Percentiles rank a stretch among this genome's conserved stretches.
Conservation (phyloP, 2,888 invertebrate genomes). For the Ophioninae sp. region DNA sequence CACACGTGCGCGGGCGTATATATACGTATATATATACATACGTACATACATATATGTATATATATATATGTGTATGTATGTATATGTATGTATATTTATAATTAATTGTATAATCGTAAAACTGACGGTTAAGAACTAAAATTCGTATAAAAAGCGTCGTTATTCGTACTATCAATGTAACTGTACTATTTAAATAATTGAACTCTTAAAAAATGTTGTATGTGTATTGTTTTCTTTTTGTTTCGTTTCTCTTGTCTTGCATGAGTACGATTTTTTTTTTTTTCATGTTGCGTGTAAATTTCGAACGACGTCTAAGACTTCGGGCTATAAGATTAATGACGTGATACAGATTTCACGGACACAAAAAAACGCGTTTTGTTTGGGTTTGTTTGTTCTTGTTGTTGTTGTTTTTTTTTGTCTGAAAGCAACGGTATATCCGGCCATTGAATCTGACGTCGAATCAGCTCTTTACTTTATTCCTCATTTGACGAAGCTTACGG, state of each 20-base stretch:
- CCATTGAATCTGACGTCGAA: constrained; percentile 27
- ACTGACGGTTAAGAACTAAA: constrained; percentile 79
- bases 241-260: constrained; percentile 62
- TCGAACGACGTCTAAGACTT: constrained; percentile 62
- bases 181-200: constrained; percentile 76
- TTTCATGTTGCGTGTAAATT: constrained; percentile 20
- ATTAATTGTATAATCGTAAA: constrained; percentile 71
- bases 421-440: constrained; percentile 35
- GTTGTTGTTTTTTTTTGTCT: not conserved
- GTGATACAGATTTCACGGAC: constrained; percentile 40
- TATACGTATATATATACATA: constrained; percentile 32
- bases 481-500: constrained; percentile 15
- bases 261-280: constrained; percentile 22
- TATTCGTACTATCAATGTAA: constrained; percentile 78
- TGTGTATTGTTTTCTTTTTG: constrained; percentile 70
- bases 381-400: constrained; percentile 1
- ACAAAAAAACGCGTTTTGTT: constrained; percentile 20
- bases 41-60: not conserved
- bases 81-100: constrained; percentile 37
- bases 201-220: constrained; percentile 74
- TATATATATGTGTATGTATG: constrained; percentile 6
- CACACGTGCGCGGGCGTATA: too few species aligned
- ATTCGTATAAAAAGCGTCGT: constrained; percentile 81
- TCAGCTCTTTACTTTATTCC: constrained; percentile 10
- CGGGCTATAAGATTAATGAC: constrained; percentile 52